Evolutionary conservation across 2,888 invertebrate species (phyloP).

Genomic region (Venusia cambrica): DNA sequence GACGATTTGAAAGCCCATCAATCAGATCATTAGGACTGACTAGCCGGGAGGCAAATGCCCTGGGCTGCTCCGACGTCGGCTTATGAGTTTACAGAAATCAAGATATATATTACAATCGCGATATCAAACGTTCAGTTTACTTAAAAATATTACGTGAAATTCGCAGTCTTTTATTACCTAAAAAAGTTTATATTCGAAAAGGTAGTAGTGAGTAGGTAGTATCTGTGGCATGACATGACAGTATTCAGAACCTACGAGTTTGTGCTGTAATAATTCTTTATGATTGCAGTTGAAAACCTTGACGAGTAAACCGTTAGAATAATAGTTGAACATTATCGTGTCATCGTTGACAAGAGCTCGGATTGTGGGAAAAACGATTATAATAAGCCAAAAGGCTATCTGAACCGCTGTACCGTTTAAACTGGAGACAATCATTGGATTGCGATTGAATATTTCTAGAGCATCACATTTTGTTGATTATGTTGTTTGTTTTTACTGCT

Average conservation of each 20-base stretch:
- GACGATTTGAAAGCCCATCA: slow-evolving; percentile 7
- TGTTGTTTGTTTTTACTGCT: slow-evolving; percentile 1
- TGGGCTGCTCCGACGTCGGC: too few relatives aligned
- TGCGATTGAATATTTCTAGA: slow-evolving; percentile 6
- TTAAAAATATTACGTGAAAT: too few relatives aligned
- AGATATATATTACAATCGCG: too few relatives aligned
- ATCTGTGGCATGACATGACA: too few relatives aligned
- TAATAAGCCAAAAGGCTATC: slow-evolving; percentile 10
- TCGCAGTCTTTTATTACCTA: too few relatives aligned
- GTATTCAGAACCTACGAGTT: neutral
- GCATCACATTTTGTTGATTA: slow-evolving; percentile 13
- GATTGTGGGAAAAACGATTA: slow-evolving; percentile 16
- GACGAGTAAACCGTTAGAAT: slow-evolving; percentile 14
- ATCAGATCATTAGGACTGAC: too few relatives aligned
- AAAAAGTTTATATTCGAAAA: too few relatives aligned
- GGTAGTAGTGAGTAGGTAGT: too few relatives aligned
- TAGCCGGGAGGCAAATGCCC: too few relatives aligned
- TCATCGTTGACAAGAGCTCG: slow-evolving; percentile 14
- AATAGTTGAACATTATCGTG: slow-evolving; percentile 14
- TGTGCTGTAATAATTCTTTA: slow-evolving; percentile 2
- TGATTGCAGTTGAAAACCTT: slow-evolving; percentile 9
- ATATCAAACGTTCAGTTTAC: too few relatives aligned
- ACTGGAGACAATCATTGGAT: slow-evolving; percentile 12
- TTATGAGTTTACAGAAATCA: too few relatives aligned
- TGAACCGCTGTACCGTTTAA: slow-evolving; percentile 19